Percentiles rank a stretch among this genome's conserved stretches.
Conservation (phyloP, 2,113 vertebrate species). For the Mola mola region DNA sequence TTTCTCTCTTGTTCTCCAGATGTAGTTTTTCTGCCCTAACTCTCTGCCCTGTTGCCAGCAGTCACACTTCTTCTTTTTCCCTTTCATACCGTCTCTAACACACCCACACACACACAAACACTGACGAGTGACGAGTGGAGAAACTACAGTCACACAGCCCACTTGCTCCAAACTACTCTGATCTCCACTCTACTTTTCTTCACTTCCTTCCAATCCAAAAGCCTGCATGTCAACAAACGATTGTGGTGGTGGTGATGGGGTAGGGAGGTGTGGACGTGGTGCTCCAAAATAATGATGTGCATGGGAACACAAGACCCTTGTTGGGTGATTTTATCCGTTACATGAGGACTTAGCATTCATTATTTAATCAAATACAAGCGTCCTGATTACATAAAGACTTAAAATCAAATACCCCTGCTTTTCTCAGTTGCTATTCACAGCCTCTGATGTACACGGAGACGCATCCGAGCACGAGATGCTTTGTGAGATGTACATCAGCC, state of each 20-base stretch:
- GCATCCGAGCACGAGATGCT: slow-evolving; percentile 3
- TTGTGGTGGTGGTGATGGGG: background rate
- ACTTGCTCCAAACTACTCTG: slow-evolving; percentile 43
- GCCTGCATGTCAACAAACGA: slow-evolving; percentile 46
- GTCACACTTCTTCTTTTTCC: background rate
- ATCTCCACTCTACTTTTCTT: slow-evolving; percentile 37
- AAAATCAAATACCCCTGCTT: slow-evolving; percentile 36
- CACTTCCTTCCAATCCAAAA: slow-evolving; percentile 59
- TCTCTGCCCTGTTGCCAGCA: slow-evolving; percentile 13
- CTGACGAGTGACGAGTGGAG: too few relatives aligned
- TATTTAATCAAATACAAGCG: slow-evolving; percentile 63
- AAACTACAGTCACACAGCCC: slow-evolving; percentile 16
- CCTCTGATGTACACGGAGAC: slow-evolving; percentile 1
- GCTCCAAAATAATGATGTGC: slow-evolving; percentile 52
- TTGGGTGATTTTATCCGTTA: slow-evolving; percentile 52
- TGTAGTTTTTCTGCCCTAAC: slow-evolving; percentile 6
- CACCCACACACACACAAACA: background rate
- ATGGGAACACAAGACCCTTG: slow-evolving; percentile 16
- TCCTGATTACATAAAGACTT: slow-evolving; percentile 52
- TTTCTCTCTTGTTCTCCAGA: slow-evolving; percentile 7
- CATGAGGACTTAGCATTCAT: slow-evolving; percentile 68
- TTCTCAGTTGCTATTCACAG: slow-evolving; percentile 1
- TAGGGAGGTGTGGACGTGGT: too few relatives aligned
- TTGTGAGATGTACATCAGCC: background rate
- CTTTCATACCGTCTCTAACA: slow-evolving; percentile 11